Conservation (phyloP, 1,140 invertebrate genomes). For the Aricia agestis region DNA sequence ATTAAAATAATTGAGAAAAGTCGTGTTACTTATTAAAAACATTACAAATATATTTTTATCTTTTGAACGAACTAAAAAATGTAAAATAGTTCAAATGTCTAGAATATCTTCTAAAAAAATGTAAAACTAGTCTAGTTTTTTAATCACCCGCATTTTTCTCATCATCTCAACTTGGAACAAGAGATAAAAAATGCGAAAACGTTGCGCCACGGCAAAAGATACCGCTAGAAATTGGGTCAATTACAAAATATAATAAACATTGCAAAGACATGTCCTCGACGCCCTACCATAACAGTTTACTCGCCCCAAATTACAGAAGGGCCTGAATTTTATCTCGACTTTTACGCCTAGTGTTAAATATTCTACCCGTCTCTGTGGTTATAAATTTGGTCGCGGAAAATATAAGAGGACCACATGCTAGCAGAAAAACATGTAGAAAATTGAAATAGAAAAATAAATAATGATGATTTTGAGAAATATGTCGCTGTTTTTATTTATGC, state of each 20-base stretch:
- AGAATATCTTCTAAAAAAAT: not conserved
- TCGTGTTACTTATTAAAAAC: too few relatives aligned
- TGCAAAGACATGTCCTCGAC: conserved; percentile 45
- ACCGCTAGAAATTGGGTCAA: conserved; percentile 50
- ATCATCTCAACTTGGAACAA: not conserved
- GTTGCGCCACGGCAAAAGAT: conserved; percentile 38
- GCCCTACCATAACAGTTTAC: conserved; percentile 65
- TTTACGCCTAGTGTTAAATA: conserved; percentile 32
- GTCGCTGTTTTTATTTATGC: not conserved
- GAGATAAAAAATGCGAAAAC: conserved; percentile 24
- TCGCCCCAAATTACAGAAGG: conserved; percentile 54
- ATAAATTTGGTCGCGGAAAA: not conserved
- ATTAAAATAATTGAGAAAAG: not conserved
- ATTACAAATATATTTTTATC: too few relatives aligned
- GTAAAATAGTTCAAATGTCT: too few relatives aligned
- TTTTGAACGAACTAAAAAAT: too few relatives aligned
- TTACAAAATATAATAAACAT: conserved; percentile 71
- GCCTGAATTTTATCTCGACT: conserved; percentile 59
- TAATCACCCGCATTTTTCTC: not conserved
- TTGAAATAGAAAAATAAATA: not conserved
- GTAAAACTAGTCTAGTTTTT: not conserved
- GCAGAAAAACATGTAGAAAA: not conserved
- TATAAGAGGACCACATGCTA: not conserved
- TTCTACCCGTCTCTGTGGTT: conserved; percentile 8
- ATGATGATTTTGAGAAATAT: not conserved